Evolutionary conservation across 53 echinoderm and acorn worm species (phyloP), one percentile per base, ranked within the genome.

Genomic region (Holothuria scabra): DNA sequence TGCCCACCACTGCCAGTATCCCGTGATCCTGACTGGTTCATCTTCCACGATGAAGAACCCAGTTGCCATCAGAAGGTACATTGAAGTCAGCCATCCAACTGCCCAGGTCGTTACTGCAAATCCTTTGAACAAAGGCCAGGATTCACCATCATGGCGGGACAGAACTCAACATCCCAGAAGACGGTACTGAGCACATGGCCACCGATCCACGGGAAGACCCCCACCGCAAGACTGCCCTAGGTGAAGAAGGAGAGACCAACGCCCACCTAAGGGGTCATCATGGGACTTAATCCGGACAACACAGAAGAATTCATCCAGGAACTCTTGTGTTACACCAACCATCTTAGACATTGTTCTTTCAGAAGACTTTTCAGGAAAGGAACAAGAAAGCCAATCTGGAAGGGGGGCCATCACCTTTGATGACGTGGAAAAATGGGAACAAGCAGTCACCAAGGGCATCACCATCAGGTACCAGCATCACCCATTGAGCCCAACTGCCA

Each of bases 381-480:
- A 2, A 35, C 81, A n/a, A 62, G 10, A 1, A 60, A 7, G 2
- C 63, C 81, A 30, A 63, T 22, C 23, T 81, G 81, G 81, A 81
- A 81, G 34, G 81, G n/a, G 20, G 6, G 81, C 38, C 19, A 4
- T 81, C 23, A 46, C 35, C 46, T 81, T 63, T 16, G 9, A 9
- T 0, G 63, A 5, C 12, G 8, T 19, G 10, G 63, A 60, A 60
- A 48, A 81, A 1, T 10, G n/a, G 2, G 12, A 37, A 38, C 31
- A 28, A 20, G 80, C 80, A 30, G 33, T 31, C 4, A 6, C 59
- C 18, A 26, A 60, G 57, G 80, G 80, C 1, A 23, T 59, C 58
- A 28, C 11, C 18, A 79, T 60, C 19, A 32, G 59, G 16, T 5
- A 3, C 31, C n/a, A n/a, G n/a, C n/a, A n/a, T n/a, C n/a, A 58